Conservation (phyloP, 2,797 vertebrate species). For the Urocyon cinereoargenteus region DNA sequence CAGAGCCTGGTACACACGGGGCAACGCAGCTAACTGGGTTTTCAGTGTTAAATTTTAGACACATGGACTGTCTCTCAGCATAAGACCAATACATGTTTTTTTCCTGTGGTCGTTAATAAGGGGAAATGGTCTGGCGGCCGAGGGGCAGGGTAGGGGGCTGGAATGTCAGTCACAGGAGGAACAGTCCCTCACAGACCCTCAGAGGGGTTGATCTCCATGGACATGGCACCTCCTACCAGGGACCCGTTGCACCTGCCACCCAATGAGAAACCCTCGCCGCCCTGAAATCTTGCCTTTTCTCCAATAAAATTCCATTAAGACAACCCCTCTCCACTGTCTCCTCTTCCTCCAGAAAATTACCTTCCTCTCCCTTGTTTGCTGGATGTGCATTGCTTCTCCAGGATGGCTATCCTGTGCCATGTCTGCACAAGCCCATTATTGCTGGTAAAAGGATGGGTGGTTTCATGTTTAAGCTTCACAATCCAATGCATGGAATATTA, state of each 20-base stretch:
- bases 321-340: neutral
- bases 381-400: neutral
- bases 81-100: neutral
- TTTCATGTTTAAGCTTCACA: neutral
- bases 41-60: neutral
- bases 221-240: too few relatives aligned
- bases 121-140: too few relatives aligned
- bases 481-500: neutral
- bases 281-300: neutral
- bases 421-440: neutral
- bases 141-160: too few relatives aligned
- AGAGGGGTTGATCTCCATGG: too few relatives aligned
- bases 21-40: neutral
- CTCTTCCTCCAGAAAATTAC: neutral
- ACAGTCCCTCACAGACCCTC: too few relatives aligned
- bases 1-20: neutral
- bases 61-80: neutral
- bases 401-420: neutral
- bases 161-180: too few relatives aligned
- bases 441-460: neutral
- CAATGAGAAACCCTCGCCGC: neutral
- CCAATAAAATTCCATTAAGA: neutral
- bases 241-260: too few relatives aligned
- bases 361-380: neutral
- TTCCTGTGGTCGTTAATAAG: neutral